Percentiles rank a stretch among this genome's conserved stretches.
Evolutionary conservation across 2,888 invertebrate species (phyloP).

Genomic region (Lepeophtheirus nordmannii): DNA sequence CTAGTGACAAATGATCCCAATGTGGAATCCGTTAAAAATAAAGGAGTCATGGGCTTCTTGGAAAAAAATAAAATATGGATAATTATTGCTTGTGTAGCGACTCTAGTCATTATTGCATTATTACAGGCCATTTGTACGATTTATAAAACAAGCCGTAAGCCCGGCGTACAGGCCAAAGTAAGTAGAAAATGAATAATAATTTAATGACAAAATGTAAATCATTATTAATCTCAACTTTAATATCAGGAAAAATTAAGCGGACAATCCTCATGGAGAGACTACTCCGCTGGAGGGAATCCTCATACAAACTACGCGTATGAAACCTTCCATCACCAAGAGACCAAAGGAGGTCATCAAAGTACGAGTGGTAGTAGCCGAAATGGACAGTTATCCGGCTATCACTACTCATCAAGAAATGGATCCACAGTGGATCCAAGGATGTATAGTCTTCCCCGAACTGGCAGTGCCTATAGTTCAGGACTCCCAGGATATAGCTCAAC

Average conservation of each 20-base stretch:
- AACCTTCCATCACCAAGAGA: slow-evolving; percentile 44
- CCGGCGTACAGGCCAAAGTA: slow-evolving; percentile 26
- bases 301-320: slow-evolving; percentile 83
- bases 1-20: slow-evolving; percentile 7
- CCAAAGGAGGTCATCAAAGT: slow-evolving; percentile 28
- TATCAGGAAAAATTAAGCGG: slow-evolving; percentile 62
- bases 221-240: too few species aligned
- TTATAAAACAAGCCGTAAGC: slow-evolving; percentile 47
- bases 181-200: background rate
- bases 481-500: slow-evolving; percentile 28
- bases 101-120: slow-evolving; percentile 58
- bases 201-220: too few species aligned
- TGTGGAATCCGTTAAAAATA: background rate
- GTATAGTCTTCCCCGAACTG: slow-evolving; percentile 57
- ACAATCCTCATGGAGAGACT: slow-evolving; percentile 75
- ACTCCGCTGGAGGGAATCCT: slow-evolving; percentile 44
- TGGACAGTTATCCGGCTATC: slow-evolving; percentile 8
- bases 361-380: slow-evolving; percentile 1
- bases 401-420: slow-evolving; percentile 8
- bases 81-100: slow-evolving; percentile 62
- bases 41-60: slow-evolving; percentile 1
- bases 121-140: slow-evolving; percentile 71
- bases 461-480: slow-evolving; percentile 19
- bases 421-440: slow-evolving; percentile 40
- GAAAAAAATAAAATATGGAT: slow-evolving; percentile 53